A percentile compares a stretch with the other conserved stretches of the same genome.
These are phyloP conservation scores for Zaprionus gabonicus DNA, from an alignment of 1,140 invertebrate species.

Conservation along the genomic window DNA sequence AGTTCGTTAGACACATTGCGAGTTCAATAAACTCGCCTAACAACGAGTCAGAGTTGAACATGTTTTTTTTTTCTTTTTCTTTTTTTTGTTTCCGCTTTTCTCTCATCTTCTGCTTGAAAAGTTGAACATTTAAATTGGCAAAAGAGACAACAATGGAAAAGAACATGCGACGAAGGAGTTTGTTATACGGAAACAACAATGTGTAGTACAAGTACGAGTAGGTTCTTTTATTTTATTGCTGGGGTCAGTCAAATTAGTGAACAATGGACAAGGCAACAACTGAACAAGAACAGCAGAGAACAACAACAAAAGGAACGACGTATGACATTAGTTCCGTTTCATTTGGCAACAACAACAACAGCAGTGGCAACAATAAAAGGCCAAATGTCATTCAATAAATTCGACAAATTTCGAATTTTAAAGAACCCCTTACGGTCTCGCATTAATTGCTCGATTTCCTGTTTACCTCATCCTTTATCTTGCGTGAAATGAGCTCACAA, in stretches of 20 bases:
- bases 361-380: conserved; percentile 5
- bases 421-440: conserved; percentile 17
- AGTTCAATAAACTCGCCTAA: conserved; percentile 70
- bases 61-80: conserved; percentile 57
- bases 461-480: conserved; percentile 34
- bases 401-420: conserved; percentile 53
- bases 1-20: conserved; percentile 24
- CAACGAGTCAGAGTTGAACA: conserved; percentile 47
- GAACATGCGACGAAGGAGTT: conserved; percentile 21
- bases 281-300: conserved; percentile 10
- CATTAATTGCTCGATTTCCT: conserved; percentile 40
- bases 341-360: conserved; percentile 68
- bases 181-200: conserved; percentile 42
- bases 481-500: conserved; percentile 21
- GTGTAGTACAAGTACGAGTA: conserved; percentile 7
- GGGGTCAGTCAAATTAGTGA: conserved; percentile 68
- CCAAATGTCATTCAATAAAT: conserved; percentile 64
- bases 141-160: conserved; percentile 41
- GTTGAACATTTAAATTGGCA: conserved; percentile 67
- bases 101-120: conserved; percentile 34
- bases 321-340: conserved; percentile 66
- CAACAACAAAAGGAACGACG: not conserved
- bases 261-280: conserved; percentile 52
- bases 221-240: conserved; percentile 31
- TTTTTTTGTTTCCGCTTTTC: conserved; percentile 64